phyloP scores from a whole-genome alignment of 2,113 vertebrate species.

The Pseudorasbora parva region DNA sequence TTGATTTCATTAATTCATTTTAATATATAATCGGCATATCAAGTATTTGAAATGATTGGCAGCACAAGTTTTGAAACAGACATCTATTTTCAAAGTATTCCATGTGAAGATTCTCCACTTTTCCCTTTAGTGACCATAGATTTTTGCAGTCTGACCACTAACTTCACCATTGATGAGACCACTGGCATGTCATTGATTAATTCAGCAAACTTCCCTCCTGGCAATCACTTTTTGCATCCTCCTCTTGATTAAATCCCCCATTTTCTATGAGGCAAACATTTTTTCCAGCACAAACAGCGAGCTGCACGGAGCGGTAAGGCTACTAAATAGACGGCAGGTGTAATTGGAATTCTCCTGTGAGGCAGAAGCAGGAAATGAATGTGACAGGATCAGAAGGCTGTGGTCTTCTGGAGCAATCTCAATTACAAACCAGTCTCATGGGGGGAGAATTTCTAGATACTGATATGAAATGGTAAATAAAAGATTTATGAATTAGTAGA shows the following conservation, averaged over 20 bases:
- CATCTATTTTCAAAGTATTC: not conserved
- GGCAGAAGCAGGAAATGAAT: conserved; percentile 64
- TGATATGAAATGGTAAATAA: conserved; percentile 49
- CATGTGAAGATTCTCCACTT: not conserved
- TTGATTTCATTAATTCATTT: too few relatives aligned
- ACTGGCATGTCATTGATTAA: conserved; percentile 29
- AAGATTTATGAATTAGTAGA: conserved; percentile 33
- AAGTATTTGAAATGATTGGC: not conserved
- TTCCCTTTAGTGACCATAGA: conserved; percentile 40
- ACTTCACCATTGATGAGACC: conserved; percentile 15
- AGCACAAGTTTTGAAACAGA: too few relatives aligned
- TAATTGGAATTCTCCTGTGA: conserved; percentile 64
- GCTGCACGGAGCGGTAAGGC: conserved; percentile 17
- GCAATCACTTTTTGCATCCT: conserved; percentile 51
- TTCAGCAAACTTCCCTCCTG: conserved; percentile 11
- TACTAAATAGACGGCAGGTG: conserved; percentile 53
- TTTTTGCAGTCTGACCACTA: conserved; percentile 33
- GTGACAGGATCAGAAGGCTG: conserved; percentile 62
- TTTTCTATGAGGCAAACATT: conserved; percentile 48
- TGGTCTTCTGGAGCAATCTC: conserved; percentile 57
- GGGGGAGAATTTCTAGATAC: conserved; percentile 18
- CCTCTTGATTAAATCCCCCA: conserved; percentile 55
- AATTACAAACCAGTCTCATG: conserved; percentile 55
- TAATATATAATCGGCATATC: too few relatives aligned
- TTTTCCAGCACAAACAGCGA: conserved; percentile 44